These are phyloP conservation scores for Hirundo rustica DNA, from an alignment of 2,797 vertebrate genomes.

Conservation along the genomic window DNA sequence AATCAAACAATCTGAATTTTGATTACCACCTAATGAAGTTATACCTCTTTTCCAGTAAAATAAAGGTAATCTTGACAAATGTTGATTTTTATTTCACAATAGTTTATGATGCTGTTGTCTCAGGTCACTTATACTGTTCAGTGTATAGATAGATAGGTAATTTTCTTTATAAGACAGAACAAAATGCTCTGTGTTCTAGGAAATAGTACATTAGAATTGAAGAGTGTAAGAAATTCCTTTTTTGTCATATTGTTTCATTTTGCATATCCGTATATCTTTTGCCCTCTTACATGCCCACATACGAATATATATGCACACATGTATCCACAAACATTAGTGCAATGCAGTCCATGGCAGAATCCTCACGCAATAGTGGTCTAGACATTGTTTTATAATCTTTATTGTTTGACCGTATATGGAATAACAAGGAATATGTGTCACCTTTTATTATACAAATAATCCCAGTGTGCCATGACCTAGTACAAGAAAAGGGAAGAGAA, in stretches of 20 bases:
- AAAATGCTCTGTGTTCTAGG: not conserved
- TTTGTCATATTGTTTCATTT: not conserved
- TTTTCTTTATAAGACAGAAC: not conserved
- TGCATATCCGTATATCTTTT: not conserved
- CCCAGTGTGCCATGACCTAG: not conserved
- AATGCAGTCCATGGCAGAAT: not conserved
- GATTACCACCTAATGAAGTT: not conserved
- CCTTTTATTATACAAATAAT: not conserved
- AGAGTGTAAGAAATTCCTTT: not conserved
- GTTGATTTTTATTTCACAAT: not conserved
- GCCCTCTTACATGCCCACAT: not conserved
- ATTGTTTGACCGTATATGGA: not conserved
- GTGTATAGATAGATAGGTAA: not conserved
- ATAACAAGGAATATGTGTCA: not conserved
- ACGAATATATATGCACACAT: not conserved
- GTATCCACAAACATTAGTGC: not conserved
- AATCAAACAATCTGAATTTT: constrained; percentile 34
- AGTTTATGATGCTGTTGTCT: not conserved
- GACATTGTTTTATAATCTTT: not conserved
- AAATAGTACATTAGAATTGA: not conserved
- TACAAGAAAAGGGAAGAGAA: not conserved
- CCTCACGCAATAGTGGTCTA: not conserved
- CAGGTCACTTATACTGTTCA: not conserved
- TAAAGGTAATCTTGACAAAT: not conserved
- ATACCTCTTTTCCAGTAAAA: not conserved